Percentiles rank a stretch among this genome's conserved stretches.
Evolutionary conservation across 2,888 invertebrate genomes (phyloP).

Genomic region (Diaphora mendica): DNA sequence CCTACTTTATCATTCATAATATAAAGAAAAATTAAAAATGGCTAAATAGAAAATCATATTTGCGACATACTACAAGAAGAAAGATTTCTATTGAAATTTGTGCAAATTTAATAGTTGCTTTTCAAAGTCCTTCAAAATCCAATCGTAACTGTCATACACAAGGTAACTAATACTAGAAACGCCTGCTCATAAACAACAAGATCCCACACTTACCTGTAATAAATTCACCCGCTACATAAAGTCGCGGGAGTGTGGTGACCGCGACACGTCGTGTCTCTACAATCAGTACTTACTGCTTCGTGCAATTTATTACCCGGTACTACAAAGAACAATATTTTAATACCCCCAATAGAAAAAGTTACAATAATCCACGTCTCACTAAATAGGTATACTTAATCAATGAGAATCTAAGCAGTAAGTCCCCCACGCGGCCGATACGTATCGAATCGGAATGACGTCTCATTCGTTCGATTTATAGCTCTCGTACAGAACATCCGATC

Average conservation of each 20-base stretch:
- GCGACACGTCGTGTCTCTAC: conserved; percentile 28
- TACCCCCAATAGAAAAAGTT: conserved; percentile 53
- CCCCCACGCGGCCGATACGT: conserved; percentile 77
- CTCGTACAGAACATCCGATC: conserved; percentile 59
- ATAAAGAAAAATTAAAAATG: too few species aligned
- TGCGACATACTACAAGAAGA: neutral
- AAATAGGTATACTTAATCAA: conserved; percentile 83
- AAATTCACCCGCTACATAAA: conserved; percentile 35
- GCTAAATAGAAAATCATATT: too few species aligned
- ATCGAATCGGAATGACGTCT: conserved; percentile 84
- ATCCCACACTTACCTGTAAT: conserved; percentile 40
- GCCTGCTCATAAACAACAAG: conserved; percentile 43
- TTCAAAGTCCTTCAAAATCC: neutral
- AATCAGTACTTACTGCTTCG: conserved; percentile 23
- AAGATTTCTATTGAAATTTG: neutral
- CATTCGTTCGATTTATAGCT: conserved; percentile 82
- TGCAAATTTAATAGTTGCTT: neutral
- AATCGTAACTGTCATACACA: conserved; percentile 19
- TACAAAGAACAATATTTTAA: conserved; percentile 47
- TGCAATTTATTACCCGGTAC: conserved; percentile 28
- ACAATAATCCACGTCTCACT: conserved; percentile 69
- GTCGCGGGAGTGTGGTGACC: conserved; percentile 19
- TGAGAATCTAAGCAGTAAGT: conserved; percentile 73
- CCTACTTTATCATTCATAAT: neutral
- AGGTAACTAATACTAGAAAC: conserved; percentile 30